Evolutionary conservation across 37 sponge, comb jelly and placozoan genomes (phyloP).

Genomic region (Aphrocallistes beatrix): DNA sequence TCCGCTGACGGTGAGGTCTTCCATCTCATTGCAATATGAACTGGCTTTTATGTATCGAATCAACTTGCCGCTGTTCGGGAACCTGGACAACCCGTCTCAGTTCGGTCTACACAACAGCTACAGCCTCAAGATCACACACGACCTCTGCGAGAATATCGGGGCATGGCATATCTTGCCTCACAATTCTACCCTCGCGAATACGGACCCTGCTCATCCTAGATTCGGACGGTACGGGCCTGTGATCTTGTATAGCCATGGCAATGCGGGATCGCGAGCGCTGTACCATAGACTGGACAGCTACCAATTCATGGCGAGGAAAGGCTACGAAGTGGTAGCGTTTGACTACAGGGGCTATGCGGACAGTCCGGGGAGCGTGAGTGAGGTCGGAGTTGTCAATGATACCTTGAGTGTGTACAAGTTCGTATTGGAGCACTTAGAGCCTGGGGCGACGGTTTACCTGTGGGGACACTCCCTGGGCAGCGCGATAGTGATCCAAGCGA

Average conservation of each 20-base stretch:
- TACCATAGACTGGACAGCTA: constrained; percentile 57
- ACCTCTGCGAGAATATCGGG: neutral
- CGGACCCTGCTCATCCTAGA: neutral
- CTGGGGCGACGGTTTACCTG: constrained; percentile 38
- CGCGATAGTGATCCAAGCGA: constrained; percentile 42
- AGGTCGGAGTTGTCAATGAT: constrained; percentile 62
- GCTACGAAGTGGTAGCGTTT: constrained; percentile 63
- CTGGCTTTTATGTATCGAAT: constrained; percentile 46
- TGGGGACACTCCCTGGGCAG: constrained; percentile 89
- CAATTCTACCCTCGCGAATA: neutral
- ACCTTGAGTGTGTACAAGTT: neutral
- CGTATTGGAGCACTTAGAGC: constrained; percentile 22
- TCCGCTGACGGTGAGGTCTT: neutral
- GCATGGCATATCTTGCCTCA: neutral
- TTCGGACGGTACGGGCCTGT: constrained; percentile 30
- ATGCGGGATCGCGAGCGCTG: constrained; percentile 47
- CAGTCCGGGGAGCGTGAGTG: constrained; percentile 51
- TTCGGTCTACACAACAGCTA: constrained; percentile 31
- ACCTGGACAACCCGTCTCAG: constrained; percentile 38
- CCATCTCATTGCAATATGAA: constrained; percentile 23
- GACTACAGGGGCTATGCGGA: constrained; percentile 86
- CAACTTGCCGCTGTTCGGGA: constrained; percentile 33
- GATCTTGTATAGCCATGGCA: constrained; percentile 60
- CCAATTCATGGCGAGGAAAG: constrained; percentile 35
- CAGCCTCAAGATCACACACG: neutral